Percentiles rank a stretch among this genome's conserved stretches.
Conservation (phyloP, 2,113 vertebrate species). For the Phodopus roborovskii region DNA sequence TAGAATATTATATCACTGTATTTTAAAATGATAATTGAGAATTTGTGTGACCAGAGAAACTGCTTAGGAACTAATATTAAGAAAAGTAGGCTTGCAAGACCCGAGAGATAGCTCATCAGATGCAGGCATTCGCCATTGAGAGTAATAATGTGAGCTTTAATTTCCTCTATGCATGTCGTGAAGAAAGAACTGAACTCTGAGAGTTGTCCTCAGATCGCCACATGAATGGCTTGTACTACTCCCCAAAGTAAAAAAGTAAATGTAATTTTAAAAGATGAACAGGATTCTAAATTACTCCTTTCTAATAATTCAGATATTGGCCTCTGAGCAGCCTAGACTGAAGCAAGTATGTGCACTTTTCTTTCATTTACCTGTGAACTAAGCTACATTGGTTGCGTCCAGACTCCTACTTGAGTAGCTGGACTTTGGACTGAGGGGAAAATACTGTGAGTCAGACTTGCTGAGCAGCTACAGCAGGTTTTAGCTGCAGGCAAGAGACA, state of each 20-base stretch:
- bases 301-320: neutral
- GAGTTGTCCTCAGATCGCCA: neutral
- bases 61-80: neutral
- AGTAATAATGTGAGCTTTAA: too few relatives aligned
- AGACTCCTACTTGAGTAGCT: neutral
- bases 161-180: too few relatives aligned
- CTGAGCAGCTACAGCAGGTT: neutral
- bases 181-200: neutral
- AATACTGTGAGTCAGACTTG: neutral
- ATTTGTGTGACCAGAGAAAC: neutral
- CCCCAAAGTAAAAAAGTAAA: neutral
- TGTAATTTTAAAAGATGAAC: neutral
- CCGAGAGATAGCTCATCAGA: neutral
- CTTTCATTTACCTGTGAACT: neutral
- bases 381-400: neutral
- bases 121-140: neutral
- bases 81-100: neutral
- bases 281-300: neutral
- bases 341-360: neutral
- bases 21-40: neutral
- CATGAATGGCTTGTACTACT: neutral
- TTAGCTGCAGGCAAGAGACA: neutral
- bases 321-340: neutral
- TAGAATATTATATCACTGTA: neutral
- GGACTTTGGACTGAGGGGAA: neutral